A percentile compares a stretch with the other conserved stretches of the same genome.
Conservation (phyloP, 2,113 vertebrate genomes). For the Piprites chloris region DNA sequence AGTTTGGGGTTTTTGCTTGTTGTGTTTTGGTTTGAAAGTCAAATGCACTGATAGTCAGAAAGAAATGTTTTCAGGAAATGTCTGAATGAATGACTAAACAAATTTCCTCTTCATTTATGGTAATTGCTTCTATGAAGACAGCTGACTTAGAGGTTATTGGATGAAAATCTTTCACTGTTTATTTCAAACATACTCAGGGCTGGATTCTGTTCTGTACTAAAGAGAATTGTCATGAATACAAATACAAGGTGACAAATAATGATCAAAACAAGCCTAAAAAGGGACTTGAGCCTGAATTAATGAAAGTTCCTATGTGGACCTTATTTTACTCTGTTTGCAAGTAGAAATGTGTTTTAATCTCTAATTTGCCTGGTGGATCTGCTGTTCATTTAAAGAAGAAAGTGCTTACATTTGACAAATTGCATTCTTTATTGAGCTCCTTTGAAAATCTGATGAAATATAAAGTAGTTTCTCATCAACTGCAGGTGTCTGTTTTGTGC, state of each 20-base stretch:
- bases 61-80: neutral
- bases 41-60: neutral
- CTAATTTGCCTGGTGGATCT: neutral
- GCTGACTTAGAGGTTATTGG: neutral
- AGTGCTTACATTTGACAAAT: neutral
- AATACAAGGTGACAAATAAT: neutral
- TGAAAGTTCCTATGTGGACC: neutral
- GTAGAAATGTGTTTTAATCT: neutral
- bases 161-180: neutral
- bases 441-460: neutral
- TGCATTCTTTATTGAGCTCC: neutral
- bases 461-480: neutral
- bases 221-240: neutral
- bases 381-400: neutral
- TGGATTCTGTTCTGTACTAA: neutral
- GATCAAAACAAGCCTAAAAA: neutral
- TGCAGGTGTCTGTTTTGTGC: neutral
- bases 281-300: neutral
- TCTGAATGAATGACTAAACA: neutral
- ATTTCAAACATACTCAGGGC: neutral
- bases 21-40: neutral
- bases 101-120: conserved; percentile 26
- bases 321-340: neutral
- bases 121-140: conserved; percentile 13
- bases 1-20: fast-evolving